Evolutionary conservation across 2,888 invertebrate genomes (phyloP), one percentile per base, ranked within the genome.

Genomic region (Lepidonotus clava): DNA sequence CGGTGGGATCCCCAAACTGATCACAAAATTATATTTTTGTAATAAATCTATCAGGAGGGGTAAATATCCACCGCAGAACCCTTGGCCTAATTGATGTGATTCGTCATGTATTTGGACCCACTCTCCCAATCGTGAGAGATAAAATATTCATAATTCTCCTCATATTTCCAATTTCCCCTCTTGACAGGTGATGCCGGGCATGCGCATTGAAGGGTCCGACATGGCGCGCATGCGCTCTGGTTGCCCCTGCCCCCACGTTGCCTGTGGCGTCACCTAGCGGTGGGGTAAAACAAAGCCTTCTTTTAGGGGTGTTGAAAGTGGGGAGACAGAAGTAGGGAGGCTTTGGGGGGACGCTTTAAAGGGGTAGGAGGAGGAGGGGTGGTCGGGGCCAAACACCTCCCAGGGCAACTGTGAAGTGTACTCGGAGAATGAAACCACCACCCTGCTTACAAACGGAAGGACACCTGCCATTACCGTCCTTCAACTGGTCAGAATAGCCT

Each of bases 111-210:
- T 76, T 76, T 34, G 41, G 38, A 40, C 41, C 76, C 36, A 76
- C 76, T 76, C 38, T 28, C 6, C 76, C n/a, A 5, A 5, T 14
- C 38, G 34, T 4, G 76, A 34, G 38, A 14, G 38, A 76, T 76
- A 24, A 76, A 76, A 38, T 76, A 76, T 76, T 36, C 76, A 76
- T 76, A 76, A 76, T 76, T 34, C 38, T 2, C 38, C 76, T 76
- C 76, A 38, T 76, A 76, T 76, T 76, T 34, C 76, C 76, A 6
- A 28, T 76, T 38, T 11, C 76, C 76, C 14, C 41, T n/a, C 32
- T 28, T 76, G 38, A 76, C 76, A 76, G 76, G 71, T 71, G 71
- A 71, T 71, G 6, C 71, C n/a, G 14, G 67, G 28, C 67, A n/a
- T 67, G 36, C 5, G 46, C 8, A 46, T 6, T 6, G 46, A 46